These are phyloP conservation scores for Pteronura brasiliensis DNA, from an alignment of 2,113 vertebrate species.

Conservation along the genomic window DNA sequence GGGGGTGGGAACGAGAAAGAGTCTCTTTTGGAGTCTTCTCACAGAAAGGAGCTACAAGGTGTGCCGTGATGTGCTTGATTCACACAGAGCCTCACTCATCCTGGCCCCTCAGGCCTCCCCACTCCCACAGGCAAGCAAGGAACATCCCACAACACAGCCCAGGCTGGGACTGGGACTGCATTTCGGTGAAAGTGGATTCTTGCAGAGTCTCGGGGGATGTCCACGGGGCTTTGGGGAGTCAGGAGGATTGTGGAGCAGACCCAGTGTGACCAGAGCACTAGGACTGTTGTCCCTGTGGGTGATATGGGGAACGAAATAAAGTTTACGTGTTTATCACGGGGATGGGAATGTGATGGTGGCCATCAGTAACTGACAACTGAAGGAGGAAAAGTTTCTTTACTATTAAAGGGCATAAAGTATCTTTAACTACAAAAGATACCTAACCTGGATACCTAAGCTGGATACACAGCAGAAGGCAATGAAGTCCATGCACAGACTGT, in stretches of 20 bases:
- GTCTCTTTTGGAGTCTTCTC: neutral
- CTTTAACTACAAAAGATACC: neutral
- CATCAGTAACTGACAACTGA: neutral
- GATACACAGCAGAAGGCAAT: neutral
- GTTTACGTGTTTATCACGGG: neutral
- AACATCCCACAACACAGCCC: rapidly evolving
- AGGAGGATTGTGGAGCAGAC: neutral
- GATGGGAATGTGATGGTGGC: neutral
- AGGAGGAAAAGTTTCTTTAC: neutral
- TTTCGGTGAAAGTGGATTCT: neutral
- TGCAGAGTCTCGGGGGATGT: neutral
- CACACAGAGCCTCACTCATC: neutral
- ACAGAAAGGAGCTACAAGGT: neutral
- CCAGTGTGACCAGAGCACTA: neutral
- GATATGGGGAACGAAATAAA: neutral
- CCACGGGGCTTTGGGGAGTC: neutral
- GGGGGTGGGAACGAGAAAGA: neutral
- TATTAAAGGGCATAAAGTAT: neutral
- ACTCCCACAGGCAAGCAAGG: rapidly evolving
- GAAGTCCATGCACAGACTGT: neutral
- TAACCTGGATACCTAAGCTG: neutral
- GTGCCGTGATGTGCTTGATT: neutral
- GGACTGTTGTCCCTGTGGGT: neutral
- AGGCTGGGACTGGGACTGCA: neutral
- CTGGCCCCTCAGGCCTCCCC: neutral